Conservation (phyloP, 2,113 vertebrate species). For the Leptobrachium ailaonicum region DNA sequence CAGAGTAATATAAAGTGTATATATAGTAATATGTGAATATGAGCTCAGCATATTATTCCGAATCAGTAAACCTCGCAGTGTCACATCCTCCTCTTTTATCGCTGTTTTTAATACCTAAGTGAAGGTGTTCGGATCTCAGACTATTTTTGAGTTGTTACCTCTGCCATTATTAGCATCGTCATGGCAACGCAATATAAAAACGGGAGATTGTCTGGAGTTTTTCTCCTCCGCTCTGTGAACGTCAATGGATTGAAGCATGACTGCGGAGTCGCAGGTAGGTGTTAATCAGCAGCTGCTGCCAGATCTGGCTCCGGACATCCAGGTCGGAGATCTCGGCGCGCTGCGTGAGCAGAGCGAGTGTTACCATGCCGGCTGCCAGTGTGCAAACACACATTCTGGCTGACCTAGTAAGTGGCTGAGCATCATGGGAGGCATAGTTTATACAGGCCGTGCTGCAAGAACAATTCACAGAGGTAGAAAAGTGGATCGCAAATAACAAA, state of each 20-base stretch:
- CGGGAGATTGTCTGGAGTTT: constrained; percentile 9
- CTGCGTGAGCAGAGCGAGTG: not conserved
- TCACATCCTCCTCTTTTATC: not conserved
- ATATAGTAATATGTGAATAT: not conserved
- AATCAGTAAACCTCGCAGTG: not conserved
- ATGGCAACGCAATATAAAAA: constrained; percentile 21
- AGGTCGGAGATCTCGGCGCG: not conserved
- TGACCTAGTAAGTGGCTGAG: too few relatives aligned
- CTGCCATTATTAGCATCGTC: constrained; percentile 38
- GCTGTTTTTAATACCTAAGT: constrained; percentile 17
- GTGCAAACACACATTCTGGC: too few relatives aligned
- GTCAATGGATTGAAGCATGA: constrained; percentile 7
- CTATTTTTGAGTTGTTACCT: constrained; percentile 33
- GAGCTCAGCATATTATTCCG: not conserved
- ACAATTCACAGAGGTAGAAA: too few relatives aligned
- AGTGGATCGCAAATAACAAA: too few relatives aligned
- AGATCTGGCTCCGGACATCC: not conserved
- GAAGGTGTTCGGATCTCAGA: constrained; percentile 18
- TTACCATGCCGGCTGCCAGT: too few relatives aligned
- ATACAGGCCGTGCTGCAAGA: too few relatives aligned
- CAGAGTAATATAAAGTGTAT: too few relatives aligned
- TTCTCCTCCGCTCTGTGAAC: not conserved
- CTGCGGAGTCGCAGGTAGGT: not conserved
- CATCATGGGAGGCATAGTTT: too few relatives aligned
- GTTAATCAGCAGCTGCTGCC: not conserved